These are phyloP conservation scores for Brachionus calyciflorus DNA, from an alignment of 1,140 invertebrate species.

Conservation along the genomic window DNA sequence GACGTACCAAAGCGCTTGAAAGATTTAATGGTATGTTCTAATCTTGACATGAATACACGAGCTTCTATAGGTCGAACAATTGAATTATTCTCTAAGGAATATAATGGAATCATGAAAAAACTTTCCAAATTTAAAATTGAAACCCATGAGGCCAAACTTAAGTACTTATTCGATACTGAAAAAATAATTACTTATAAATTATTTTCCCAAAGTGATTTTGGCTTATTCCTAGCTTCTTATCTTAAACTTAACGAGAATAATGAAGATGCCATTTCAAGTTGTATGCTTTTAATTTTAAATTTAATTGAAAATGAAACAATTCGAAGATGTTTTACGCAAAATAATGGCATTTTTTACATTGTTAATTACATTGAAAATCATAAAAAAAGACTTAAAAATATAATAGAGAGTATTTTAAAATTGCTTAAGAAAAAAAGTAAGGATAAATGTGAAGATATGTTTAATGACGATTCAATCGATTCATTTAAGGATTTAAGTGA, in stretches of 20 bases:
- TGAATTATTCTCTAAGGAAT: constrained; percentile 2
- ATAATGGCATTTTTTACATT: neutral
- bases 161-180: neutral
- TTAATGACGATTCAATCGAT: neutral
- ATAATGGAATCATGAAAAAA: neutral
- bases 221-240: neutral
- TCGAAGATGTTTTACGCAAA: neutral
- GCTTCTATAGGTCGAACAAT: constrained; percentile 36
- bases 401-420: neutral
- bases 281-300: constrained; percentile 9
- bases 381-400: neutral
- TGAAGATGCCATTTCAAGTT: constrained; percentile 21
- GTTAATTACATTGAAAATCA: neutral
- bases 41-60: neutral
- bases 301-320: neutral
- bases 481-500: neutral
- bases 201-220: neutral
- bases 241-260: constrained; percentile 1
- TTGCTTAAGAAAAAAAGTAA: neutral
- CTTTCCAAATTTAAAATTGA: constrained; percentile 11
- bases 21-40: neutral
- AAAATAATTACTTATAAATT: constrained; percentile 8
- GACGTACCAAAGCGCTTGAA: neutral
- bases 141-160: neutral
- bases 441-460: too few relatives aligned